Percentiles rank a stretch among this genome's conserved stretches.
Evolutionary conservation across 2,113 vertebrate genomes (phyloP).

Genomic region (Chauna torquata): DNA sequence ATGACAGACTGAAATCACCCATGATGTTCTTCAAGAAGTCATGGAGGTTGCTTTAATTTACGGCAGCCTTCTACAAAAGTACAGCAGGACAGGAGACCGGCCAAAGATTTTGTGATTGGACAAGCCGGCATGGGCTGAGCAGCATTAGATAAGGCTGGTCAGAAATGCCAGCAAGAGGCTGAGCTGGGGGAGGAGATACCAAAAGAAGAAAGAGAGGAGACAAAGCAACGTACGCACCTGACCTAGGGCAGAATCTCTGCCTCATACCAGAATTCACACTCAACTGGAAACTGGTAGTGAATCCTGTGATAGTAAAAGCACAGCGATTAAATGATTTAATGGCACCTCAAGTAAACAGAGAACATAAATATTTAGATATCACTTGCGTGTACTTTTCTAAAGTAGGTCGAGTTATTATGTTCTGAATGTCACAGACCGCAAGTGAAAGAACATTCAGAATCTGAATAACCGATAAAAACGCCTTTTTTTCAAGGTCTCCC

Average conservation of each 20-base stretch:
- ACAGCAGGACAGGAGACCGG: not conserved
- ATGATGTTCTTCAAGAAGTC: not conserved
- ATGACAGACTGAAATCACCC: not conserved
- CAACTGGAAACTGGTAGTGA: not conserved
- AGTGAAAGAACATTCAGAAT: not conserved
- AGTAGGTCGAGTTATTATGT: not conserved
- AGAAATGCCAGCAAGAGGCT: not conserved
- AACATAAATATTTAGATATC: not conserved
- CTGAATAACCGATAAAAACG: not conserved
- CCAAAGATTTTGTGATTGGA: not conserved
- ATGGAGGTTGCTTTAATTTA: not conserved
- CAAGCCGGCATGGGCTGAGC: not conserved
- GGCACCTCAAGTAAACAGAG: not conserved
- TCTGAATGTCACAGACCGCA: not conserved
- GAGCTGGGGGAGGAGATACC: not conserved
- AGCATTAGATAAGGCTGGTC: not conserved
- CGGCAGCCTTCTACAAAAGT: not conserved
- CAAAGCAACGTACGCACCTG: not conserved
- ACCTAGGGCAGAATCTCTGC: not conserved
- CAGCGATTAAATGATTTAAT: not conserved
- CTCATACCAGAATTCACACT: rapidly evolving
- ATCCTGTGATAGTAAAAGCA: not conserved
- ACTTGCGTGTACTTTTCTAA: not conserved
- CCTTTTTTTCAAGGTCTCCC: not conserved
- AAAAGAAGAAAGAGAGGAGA: too few relatives aligned